A percentile compares a stretch with the other conserved stretches of the same genome.
phyloP scores from a whole-genome alignment of 2,113 vertebrate genomes.

The Dolichotis patagonum region DNA sequence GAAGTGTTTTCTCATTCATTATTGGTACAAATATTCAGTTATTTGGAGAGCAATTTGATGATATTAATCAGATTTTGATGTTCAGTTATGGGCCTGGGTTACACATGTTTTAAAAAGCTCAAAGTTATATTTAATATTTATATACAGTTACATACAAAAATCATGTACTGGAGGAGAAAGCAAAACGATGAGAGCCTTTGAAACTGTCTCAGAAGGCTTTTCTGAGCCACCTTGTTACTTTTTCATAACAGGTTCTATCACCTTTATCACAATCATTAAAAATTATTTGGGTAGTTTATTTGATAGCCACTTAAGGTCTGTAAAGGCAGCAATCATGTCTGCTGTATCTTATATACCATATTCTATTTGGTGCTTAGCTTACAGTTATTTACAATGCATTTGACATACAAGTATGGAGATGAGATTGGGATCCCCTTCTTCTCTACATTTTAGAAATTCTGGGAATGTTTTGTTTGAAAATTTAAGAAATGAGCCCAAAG shows the following conservation, averaged over 20 bases:
- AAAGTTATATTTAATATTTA: background rate
- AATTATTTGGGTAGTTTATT: constrained; percentile 17
- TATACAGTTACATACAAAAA: background rate
- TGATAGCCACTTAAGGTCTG: background rate
- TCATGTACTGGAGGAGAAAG: background rate
- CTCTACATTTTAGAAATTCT: background rate
- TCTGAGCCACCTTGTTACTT: background rate
- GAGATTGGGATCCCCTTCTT: background rate
- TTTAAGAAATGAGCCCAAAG: background rate
- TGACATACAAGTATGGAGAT: background rate
- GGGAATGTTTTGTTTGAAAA: constrained; percentile 39
- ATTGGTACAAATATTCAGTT: background rate
- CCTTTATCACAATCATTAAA: constrained; percentile 17
- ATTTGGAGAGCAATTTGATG: background rate
- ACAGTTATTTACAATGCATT: background rate
- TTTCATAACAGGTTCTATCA: background rate
- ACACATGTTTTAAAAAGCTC: background rate
- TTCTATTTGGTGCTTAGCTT: background rate
- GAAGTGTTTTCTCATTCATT: constrained; percentile 4
- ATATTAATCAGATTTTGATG: constrained; percentile 2
- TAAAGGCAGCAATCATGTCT: background rate
- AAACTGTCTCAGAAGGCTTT: background rate
- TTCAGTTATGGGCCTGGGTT: background rate
- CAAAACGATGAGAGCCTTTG: background rate
- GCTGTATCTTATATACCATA: background rate